A percentile compares a stretch with the other conserved stretches of the same genome.
phyloP scores from a whole-genome alignment of 2,113 vertebrate species.

The Rallus limicola region DNA sequence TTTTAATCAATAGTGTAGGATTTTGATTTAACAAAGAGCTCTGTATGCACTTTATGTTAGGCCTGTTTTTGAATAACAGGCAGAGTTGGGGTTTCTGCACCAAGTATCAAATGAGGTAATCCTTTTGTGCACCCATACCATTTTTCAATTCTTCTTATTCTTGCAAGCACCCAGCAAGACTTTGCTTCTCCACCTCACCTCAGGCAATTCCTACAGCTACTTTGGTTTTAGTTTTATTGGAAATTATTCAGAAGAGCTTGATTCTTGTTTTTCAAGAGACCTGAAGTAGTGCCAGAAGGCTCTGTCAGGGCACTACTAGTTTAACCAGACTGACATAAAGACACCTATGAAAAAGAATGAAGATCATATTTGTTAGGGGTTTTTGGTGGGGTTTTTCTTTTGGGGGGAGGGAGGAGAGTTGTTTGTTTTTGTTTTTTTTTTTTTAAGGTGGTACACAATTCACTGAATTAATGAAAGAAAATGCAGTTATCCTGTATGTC shows the following conservation, averaged over 20 bases:
- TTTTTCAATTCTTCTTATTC: not conserved
- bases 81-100: not conserved
- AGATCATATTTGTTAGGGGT: not conserved
- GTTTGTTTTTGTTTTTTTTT: fast-evolving
- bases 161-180: not conserved
- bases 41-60: not conserved
- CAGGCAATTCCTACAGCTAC: not conserved
- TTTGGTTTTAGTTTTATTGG: not conserved
- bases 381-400: no score
- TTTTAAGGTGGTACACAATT: not conserved
- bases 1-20: not conserved
- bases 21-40: not conserved
- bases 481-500: not conserved
- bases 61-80: not conserved
- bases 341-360: not conserved
- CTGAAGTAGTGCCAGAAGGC: not conserved
- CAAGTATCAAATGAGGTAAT: not conserved
- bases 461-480: not conserved
- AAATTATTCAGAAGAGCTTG: not conserved
- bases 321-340: not conserved
- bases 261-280: not conserved
- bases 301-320: not conserved
- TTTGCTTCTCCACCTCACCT: not conserved
- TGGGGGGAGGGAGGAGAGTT: no score
- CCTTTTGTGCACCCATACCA: not conserved